phyloP scores from a whole-genome alignment of 2,113 vertebrate genomes.

The Hippocampus zosterae region DNA sequence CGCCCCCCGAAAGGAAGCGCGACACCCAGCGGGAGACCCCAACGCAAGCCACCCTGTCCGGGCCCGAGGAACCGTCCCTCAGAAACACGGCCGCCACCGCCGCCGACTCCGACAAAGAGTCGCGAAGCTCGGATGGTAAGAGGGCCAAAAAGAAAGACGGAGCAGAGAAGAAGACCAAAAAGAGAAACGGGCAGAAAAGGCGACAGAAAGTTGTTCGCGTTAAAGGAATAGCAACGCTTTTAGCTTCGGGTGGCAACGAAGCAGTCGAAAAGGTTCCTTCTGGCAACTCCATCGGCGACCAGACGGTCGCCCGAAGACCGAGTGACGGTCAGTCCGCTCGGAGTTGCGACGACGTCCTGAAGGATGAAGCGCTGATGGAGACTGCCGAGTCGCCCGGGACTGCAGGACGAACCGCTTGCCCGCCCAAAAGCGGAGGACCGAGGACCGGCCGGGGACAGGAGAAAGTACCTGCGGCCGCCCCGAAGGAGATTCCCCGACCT shows the following conservation, averaged over 20 bases:
- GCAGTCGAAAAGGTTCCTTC: constrained; percentile 46
- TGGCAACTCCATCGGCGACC: constrained; percentile 29
- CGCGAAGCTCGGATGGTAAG: constrained; percentile 65
- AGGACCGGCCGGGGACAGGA: constrained; percentile 38
- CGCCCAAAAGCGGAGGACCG: constrained; percentile 15
- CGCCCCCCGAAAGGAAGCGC: constrained; percentile 33
- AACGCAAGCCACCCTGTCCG: constrained; percentile 31
- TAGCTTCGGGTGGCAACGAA: constrained; percentile 31
- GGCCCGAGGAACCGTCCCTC: constrained; percentile 57
- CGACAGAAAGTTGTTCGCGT: constrained; percentile 55
- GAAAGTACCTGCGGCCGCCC: constrained; percentile 3
- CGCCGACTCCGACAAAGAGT: constrained; percentile 55
- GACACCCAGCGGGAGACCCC: constrained; percentile 37
- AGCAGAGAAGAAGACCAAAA: constrained; percentile 69
- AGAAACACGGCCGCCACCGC: constrained; percentile 43
- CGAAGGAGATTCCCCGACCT: not conserved
- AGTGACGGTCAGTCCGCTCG: constrained; percentile 53
- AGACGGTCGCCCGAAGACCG: constrained; percentile 28
- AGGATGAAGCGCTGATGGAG: constrained; percentile 55
- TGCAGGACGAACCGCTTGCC: constrained; percentile 14
- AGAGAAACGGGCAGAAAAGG: constrained; percentile 66
- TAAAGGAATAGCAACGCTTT: constrained; percentile 11
- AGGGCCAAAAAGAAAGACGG: constrained; percentile 69
- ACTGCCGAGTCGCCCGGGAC: not conserved
- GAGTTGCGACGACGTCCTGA: constrained; percentile 67